A percentile compares a stretch with the other conserved stretches of the same genome.
Conservation (phyloP, 2,888 invertebrate species). For the Unio delphinus region DNA sequence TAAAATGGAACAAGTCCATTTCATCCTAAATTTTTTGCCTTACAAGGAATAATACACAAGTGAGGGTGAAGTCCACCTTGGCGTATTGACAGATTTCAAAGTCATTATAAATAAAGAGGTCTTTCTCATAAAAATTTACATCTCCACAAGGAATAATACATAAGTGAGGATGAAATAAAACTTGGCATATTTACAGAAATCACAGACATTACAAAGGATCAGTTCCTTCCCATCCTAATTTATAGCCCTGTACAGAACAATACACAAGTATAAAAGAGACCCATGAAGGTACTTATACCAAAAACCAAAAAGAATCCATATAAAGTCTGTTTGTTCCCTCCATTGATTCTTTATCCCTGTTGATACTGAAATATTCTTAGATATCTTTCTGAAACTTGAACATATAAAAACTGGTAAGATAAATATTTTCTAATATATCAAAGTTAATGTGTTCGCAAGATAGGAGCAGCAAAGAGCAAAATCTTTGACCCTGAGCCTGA, state of each 20-base stretch:
- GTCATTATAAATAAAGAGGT: conserved; percentile 97
- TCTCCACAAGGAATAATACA: conserved; percentile 89
- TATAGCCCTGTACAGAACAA: conserved; percentile 81
- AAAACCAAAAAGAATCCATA: too few relatives aligned
- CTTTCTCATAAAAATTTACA: conserved; percentile 89
- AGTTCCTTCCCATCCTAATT: conserved; percentile 99
- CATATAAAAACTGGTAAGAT: too few relatives aligned
- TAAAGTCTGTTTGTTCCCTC: too few relatives aligned
- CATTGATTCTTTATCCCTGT: too few relatives aligned
- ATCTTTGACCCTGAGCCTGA: too few relatives aligned
- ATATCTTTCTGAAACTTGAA: too few relatives aligned
- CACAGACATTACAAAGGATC: conserved; percentile 98
- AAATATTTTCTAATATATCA: too few relatives aligned
- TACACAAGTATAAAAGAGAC: conserved; percentile 79
- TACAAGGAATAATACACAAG: conserved; percentile 70
- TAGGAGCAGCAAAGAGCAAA: too few relatives aligned
- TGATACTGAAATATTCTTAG: too few relatives aligned
- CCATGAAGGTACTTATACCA: too few relatives aligned
- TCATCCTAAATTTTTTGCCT: conserved; percentile 98
- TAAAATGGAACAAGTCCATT: conserved; percentile 98
- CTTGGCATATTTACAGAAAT: conserved; percentile 99
- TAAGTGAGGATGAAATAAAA: conserved; percentile 95
- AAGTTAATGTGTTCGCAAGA: too few relatives aligned
- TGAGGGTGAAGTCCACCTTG: conserved; percentile 94
- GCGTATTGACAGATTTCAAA: conserved; percentile 99